phyloP scores from a whole-genome alignment of 2,888 invertebrate genomes.

The Melieria crassipennis region DNA sequence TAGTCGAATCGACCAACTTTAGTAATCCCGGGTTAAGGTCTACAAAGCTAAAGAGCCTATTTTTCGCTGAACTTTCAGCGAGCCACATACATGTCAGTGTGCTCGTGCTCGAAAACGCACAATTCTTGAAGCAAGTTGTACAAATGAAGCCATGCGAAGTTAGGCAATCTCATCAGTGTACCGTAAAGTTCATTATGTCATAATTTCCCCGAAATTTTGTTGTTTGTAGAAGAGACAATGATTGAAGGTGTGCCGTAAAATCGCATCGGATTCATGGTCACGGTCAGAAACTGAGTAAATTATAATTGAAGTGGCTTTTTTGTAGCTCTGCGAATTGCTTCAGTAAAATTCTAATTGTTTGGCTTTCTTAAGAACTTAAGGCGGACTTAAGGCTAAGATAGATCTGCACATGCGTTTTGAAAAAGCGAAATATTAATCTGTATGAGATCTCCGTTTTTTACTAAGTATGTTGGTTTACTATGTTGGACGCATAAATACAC shows the following conservation, averaged over 20 bases:
- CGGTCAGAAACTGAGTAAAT: conserved; percentile 41
- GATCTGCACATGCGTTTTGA: too few relatives aligned
- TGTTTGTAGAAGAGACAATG: conserved; percentile 18
- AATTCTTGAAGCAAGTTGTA: not conserved
- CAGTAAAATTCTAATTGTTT: too few relatives aligned
- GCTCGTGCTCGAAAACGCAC: not conserved
- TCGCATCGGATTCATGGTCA: conserved; percentile 52
- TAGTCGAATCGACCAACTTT: too few relatives aligned
- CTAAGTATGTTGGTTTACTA: too few relatives aligned
- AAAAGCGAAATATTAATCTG: too few relatives aligned
- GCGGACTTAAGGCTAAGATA: too few relatives aligned
- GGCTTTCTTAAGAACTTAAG: too few relatives aligned
- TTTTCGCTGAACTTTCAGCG: not conserved
- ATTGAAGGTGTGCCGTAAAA: not conserved
- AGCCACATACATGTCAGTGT: not conserved
- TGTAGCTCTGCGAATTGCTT: too few relatives aligned
- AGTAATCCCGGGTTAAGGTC: too few relatives aligned
- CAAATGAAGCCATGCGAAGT: not conserved
- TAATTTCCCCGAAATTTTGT: conserved; percentile 13
- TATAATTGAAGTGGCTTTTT: not conserved
- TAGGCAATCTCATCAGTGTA: conserved; percentile 38
- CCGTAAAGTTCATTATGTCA: conserved; percentile 48
- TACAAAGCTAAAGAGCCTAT: too few relatives aligned
- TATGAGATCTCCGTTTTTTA: too few relatives aligned
- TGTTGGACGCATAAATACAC: too few relatives aligned